Evolutionary conservation across 2,113 vertebrate genomes (phyloP), one percentile per base, ranked within the genome.

Genomic region (Rhabdomys dilectus): DNA sequence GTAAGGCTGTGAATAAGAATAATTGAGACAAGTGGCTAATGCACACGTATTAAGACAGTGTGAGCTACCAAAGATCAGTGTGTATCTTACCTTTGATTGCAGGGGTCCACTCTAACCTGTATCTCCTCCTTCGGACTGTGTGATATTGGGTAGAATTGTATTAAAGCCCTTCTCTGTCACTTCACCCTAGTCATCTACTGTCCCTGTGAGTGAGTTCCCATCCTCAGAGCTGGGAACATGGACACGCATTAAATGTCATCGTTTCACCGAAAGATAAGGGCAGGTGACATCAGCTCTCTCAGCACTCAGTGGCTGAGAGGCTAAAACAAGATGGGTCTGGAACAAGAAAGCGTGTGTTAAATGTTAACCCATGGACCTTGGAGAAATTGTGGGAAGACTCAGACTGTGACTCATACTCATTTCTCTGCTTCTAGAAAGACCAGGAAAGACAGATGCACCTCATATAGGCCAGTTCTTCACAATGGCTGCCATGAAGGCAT

Each of bases 401-500:
- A 21, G 48, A 34, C 0, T 29, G n/a, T 34, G 26, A 24, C 12
- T 31, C 24, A 26, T 3, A 16, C 17, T 42, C 17, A 26, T 19
- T 76, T 68, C 39, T 58, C 60, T 45, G 22, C 68, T 62, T 64
- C 16, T 31, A 29, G 53, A 89, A 51, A 19, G 51, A 72, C 31
- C 3, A 5, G 36, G 11, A 76, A 29, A 36, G 17, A 29, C 34
- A 5, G 84, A 34, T 48, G 24, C n/a, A 5, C 8, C 16, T 53
- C 3, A 4, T 34, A n/a, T 31, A 34, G 82, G 5, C 60, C 22
- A 19, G 10, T 7, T 12, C 42, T 29, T 80, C 72, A 1, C 5
- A 8, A 34, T 1, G 7, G 16, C 29, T 29, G 22, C 22, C 34
- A 1, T n/a, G 36, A 7, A 10, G 19, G 36, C 0, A 4, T 24